Evolutionary conservation across 1,140 invertebrate genomes (phyloP).

Genomic region (Drosophila bifasciata): DNA sequence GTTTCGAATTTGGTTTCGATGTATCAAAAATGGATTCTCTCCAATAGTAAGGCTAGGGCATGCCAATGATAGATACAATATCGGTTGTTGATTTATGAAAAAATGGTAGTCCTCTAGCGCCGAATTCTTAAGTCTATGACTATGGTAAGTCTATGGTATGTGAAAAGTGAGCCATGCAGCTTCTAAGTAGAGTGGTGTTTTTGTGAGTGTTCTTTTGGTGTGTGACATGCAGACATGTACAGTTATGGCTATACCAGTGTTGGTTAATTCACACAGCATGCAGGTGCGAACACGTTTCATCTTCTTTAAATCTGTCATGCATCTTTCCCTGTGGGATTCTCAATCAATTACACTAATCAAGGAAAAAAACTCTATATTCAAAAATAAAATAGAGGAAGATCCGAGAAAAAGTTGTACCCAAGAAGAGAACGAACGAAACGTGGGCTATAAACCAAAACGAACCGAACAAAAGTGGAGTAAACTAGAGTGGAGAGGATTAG

Average conservation of each 20-base stretch:
- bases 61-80: slow-evolving; percentile 39
- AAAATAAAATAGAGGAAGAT: slow-evolving; percentile 31
- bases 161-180: slow-evolving; percentile 30
- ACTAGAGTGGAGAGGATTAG: slow-evolving; percentile 54
- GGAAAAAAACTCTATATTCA: slow-evolving; percentile 8
- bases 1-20: slow-evolving; percentile 37
- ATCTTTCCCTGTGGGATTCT: slow-evolving; percentile 19
- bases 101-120: slow-evolving; percentile 42
- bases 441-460: slow-evolving; percentile 57
- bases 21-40: slow-evolving; percentile 9
- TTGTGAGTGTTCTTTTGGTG: background rate
- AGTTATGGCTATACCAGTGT: slow-evolving; percentile 27
- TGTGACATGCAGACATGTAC: slow-evolving; percentile 46
- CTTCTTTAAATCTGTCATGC: slow-evolving; percentile 10
- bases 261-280: slow-evolving; percentile 38
- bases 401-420: slow-evolving; percentile 39
- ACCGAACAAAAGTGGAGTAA: slow-evolving; percentile 57
- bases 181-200: slow-evolving; percentile 13
- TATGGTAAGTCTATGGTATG: background rate
- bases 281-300: slow-evolving; percentile 50
- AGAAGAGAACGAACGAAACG: slow-evolving; percentile 58
- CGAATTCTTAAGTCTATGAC: slow-evolving; percentile 45
- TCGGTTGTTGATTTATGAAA: slow-evolving; percentile 15
- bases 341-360: slow-evolving; percentile 17
- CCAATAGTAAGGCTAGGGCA: slow-evolving; percentile 9